A percentile compares a stretch with the other conserved stretches of the same genome.
Conservation (phyloP, 1,140 invertebrate species). For the Heliothis virescens region DNA sequence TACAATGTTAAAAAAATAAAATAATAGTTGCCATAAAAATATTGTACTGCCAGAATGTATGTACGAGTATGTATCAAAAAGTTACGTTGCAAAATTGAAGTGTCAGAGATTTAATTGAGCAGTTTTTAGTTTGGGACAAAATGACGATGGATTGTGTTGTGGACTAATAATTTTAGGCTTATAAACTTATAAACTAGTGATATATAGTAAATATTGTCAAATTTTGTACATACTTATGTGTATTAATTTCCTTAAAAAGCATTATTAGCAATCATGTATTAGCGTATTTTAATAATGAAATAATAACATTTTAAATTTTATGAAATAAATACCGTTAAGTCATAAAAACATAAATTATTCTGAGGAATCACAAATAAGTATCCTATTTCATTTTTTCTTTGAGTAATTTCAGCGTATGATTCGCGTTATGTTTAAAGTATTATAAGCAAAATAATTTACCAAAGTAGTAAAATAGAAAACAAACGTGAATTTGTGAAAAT, state of each 20-base stretch:
- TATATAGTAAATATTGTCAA: no score
- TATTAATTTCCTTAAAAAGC: no score
- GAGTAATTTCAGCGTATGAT: no score
- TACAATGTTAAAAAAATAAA: constrained; percentile 34
- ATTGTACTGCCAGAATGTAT: constrained; percentile 15
- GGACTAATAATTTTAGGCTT: neutral
- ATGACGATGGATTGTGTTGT: neutral
- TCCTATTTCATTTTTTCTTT: no score
- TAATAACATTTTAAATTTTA: no score
- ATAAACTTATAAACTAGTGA: no score
- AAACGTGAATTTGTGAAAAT: neutral
- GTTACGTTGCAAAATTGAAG: constrained; percentile 37
- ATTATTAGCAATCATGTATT: no score
- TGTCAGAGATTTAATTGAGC: constrained; percentile 44
- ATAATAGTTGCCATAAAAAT: constrained; percentile 24
- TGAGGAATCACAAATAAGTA: no score
- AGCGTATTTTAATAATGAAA: no score
- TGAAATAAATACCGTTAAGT: no score
- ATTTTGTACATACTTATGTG: no score
- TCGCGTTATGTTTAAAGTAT: neutral
- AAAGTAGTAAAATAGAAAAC: neutral
- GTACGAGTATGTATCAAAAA: constrained; percentile 41
- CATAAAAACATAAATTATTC: no score
- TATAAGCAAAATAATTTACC: neutral
- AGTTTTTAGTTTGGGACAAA: constrained; percentile 1